Evolutionary conservation across 2,797 vertebrate species (phyloP).

Genomic region (Pangasius larnaudii): DNA sequence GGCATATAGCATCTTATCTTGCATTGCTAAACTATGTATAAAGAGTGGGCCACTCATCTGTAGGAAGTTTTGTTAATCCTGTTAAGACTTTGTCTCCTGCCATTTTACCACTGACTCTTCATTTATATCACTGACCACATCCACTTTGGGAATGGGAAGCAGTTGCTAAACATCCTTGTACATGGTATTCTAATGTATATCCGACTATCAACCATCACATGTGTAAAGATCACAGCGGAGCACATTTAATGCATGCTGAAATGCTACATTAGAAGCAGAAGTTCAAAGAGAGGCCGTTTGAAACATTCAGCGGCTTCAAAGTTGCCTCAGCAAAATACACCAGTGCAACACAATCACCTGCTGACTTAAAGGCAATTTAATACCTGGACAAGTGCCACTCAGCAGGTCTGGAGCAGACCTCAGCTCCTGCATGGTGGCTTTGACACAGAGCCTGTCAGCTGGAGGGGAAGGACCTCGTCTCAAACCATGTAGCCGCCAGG

Average conservation of each 20-base stretch:
- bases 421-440: slow-evolving; percentile 24
- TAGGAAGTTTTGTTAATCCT: neutral
- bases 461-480: slow-evolving; percentile 38
- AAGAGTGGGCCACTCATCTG: neutral
- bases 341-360: slow-evolving; percentile 18
- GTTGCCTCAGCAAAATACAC: slow-evolving; percentile 3
- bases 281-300: neutral
- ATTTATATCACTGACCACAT: slow-evolving; percentile 10
- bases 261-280: neutral
- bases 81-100: neutral
- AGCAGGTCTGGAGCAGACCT: slow-evolving; percentile 28
- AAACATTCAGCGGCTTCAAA: slow-evolving; percentile 26
- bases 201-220: neutral
- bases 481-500: slow-evolving; percentile 39
- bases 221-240: neutral
- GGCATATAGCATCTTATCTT: neutral
- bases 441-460: slow-evolving; percentile 45
- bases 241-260: neutral
- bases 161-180: neutral
- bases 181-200: slow-evolving; percentile 2
- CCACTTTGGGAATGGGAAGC: neutral
- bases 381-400: slow-evolving; percentile 9
- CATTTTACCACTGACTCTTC: neutral
- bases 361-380: slow-evolving; percentile 29
- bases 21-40: neutral